Evolutionary conservation across 2,888 invertebrate species (phyloP), one percentile per base, ranked within the genome.

Genomic region (Malachius bipustulatus): DNA sequence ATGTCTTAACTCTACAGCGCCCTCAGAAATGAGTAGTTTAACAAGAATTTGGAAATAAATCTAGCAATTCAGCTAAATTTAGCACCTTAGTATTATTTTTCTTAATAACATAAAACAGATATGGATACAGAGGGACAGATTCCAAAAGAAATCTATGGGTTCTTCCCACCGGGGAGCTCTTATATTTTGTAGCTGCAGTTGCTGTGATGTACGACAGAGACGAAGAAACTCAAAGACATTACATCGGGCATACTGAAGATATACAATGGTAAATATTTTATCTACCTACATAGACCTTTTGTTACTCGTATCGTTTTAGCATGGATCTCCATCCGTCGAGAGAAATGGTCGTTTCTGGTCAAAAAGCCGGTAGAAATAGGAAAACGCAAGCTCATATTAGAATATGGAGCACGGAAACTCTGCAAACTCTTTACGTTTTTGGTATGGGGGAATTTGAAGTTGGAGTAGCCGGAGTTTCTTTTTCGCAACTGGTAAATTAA

Each of bases 61-160:
- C n/a, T n/a, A n/a, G n/a, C n/a, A n/a, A n/a, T n/a, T n/a, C n/a
- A n/a, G n/a, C n/a, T 19, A 35, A 24, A 27, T 10, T 16, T 28
- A 28, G 6, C 11, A 9, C 11, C 11, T 28, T 36, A 13, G 14
- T 10, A 28, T 28, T 12, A 37, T 34, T 46, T 52, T 59, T 55
- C 60, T 62, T 61, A 54, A 60, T 43, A 8, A 16, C 10, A 4
- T n/a, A 34, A 29, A 30, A 46, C 50, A 85, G 87, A 4, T 93
- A 89, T 55, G 94, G 94, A 0, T 96, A 94, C 64, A 77, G 94
- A 39, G 94, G 96, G 0, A 77, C 82, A 6, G 93, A 94, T 62
- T 78, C 87, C 3, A 73, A 85, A 8, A 75, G 80, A 47, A 96
- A 96, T 63, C 69, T 96, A 16, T 89, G 90, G 82, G 84, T 88